Percentiles rank a stretch among this genome's conserved stretches.
These are phyloP conservation scores for Nomada fucata DNA, from an alignment of 2,888 invertebrate species.

Conservation along the genomic window DNA sequence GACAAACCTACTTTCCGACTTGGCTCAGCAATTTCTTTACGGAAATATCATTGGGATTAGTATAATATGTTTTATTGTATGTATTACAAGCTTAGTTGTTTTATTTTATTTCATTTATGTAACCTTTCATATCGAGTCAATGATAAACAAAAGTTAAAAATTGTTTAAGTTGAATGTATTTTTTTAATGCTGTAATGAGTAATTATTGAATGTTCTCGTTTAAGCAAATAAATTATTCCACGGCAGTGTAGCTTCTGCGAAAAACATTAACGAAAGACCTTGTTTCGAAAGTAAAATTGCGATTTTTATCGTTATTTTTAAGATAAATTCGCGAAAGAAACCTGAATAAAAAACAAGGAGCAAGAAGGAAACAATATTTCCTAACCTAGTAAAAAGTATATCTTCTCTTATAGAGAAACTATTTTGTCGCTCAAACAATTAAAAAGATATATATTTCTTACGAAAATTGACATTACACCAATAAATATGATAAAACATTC, in stretches of 20 bases:
- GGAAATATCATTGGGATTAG: too few relatives aligned
- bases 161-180: too few relatives aligned
- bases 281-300: background rate
- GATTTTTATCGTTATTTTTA: background rate
- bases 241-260: too few relatives aligned
- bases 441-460: too few relatives aligned
- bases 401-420: constrained; percentile 3
- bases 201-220: too few relatives aligned
- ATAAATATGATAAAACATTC: too few relatives aligned
- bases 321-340: background rate
- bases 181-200: too few relatives aligned
- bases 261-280: background rate
- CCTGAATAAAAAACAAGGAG: constrained; percentile 2
- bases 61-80: too few relatives aligned
- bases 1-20: background rate
- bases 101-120: background rate
- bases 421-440: too few relatives aligned
- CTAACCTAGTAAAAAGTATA: constrained; percentile 28
- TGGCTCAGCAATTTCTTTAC: background rate
- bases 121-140: background rate
- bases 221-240: too few relatives aligned
- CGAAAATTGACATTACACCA: too few relatives aligned
- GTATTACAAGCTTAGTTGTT: background rate
- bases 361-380: constrained; percentile 37
- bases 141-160: too few relatives aligned